Evolutionary conservation across 53 echinoderm and acorn worm species (phyloP), one percentile per base, ranked within the genome.

Genomic region (Hippasteria phrygiana): DNA sequence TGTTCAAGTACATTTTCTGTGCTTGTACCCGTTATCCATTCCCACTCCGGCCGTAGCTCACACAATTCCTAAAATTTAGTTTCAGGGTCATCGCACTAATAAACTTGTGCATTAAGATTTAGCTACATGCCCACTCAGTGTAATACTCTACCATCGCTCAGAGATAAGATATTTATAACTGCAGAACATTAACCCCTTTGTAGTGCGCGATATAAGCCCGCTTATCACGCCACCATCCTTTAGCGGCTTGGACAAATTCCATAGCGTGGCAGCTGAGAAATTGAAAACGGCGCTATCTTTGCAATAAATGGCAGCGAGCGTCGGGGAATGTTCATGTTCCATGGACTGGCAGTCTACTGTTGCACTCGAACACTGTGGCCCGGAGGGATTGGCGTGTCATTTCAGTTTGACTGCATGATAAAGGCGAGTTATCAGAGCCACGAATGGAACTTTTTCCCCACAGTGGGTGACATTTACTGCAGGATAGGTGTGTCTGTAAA

Each of bases 211-310:
- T 48, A 51, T 32, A 48, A 13, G 18, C 32, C 51, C 18, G 50
- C 54, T 50, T 76, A 76, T 76, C 34, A 11, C 24, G 5, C 65
- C 33, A 18, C 43, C 29, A 27, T 33, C 40, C 7, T 20, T 72
- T 39, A 17, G 11, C 33, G 48, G 51, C 33, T 34, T 76, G 53
- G 76, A 50, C 70, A 76, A 76, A 54, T 50, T 76, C 76, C 76
- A 13, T 32, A 47, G 48, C 50, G 28, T 28, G 36, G 33, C 18
- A 35, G 54, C 29, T 26, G 56, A 78, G 82, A 82, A 82, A 82
- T 32, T 46, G 82, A 66, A 82, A 82, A 64, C 82, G 41, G 10
- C 31, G 82, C 13, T 82, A 82, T 65, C 82, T 82, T 2, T 14
- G 59, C 67, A 34, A 14, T 66, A 34, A 32, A 66, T 35, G 67